Conservation (phyloP, 2,888 invertebrate species). For the Drosophila fungiperda region DNA sequence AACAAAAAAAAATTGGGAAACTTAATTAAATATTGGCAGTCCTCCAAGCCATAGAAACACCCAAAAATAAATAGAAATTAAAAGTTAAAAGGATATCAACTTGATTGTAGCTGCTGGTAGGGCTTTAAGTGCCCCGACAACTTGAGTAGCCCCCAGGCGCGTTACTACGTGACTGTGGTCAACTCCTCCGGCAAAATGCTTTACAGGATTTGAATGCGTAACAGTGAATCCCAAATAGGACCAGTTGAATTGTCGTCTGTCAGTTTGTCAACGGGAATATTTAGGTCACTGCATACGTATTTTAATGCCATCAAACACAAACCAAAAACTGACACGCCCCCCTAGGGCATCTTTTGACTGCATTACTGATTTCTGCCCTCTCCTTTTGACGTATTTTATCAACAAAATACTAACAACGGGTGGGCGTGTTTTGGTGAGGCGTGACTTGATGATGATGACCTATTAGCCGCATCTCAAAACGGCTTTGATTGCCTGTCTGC, state of each 20-base stretch:
- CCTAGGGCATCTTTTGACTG: conserved; percentile 25
- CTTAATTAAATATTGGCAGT: conserved; percentile 54
- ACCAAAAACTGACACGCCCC: conserved; percentile 20
- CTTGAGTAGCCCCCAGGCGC: conserved; percentile 14
- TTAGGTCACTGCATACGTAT: conserved; percentile 73
- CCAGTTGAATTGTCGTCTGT: conserved; percentile 53
- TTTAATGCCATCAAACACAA: conserved; percentile 49
- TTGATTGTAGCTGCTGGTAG: neutral
- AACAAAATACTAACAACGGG: conserved; percentile 23
- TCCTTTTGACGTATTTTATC: conserved; percentile 49
- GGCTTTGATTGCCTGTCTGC: conserved; percentile 55
- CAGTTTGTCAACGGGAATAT: conserved; percentile 60
- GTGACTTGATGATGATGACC: conserved; percentile 34
- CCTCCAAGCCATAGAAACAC: neutral
- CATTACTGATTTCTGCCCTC: conserved; percentile 5
- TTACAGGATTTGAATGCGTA: conserved; percentile 46
- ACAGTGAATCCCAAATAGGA: conserved; percentile 69
- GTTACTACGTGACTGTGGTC: conserved; percentile 47
- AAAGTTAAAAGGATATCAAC: conserved; percentile 2
- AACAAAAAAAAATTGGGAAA: conserved; percentile 10
- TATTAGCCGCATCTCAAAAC: conserved; percentile 21
- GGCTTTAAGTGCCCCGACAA: neutral
- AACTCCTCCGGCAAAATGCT: conserved; percentile 39
- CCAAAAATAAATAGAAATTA: conserved; percentile 40
- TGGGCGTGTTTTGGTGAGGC: conserved; percentile 5